A percentile compares a stretch with the other conserved stretches of the same genome.
These are phyloP conservation scores for Cephus cinctus DNA, from an alignment of 1,140 invertebrate genomes.

Conservation along the genomic window DNA sequence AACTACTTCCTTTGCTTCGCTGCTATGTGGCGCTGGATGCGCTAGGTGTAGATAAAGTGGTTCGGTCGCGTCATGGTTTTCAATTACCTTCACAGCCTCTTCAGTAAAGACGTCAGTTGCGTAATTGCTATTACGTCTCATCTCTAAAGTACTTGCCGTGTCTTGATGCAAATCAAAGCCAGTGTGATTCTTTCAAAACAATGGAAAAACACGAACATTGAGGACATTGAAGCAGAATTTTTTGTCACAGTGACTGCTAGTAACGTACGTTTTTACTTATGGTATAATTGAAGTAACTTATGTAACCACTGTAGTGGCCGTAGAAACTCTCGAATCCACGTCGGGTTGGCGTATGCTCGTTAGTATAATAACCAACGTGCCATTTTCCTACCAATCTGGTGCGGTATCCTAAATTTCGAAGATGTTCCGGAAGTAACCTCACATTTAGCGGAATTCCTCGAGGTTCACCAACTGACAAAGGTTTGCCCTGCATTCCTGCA, in stretches of 20 bases:
- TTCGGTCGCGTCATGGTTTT: constrained; percentile 47
- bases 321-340: constrained; percentile 66
- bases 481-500: constrained; percentile 65
- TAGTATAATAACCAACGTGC: constrained; percentile 46
- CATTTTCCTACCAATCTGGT: constrained; percentile 53
- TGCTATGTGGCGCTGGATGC: constrained; percentile 61
- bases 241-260: too few relatives aligned
- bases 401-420: constrained; percentile 44
- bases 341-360: constrained; percentile 56
- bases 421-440: constrained; percentile 60
- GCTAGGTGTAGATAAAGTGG: constrained; percentile 65
- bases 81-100: constrained; percentile 59
- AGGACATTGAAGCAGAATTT: too few relatives aligned
- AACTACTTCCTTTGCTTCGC: constrained; percentile 46
- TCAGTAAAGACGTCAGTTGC: constrained; percentile 62
- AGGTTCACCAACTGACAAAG: constrained; percentile 57
- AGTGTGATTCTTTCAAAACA: constrained; percentile 42
- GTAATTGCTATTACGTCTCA: constrained; percentile 55
- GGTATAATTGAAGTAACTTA: constrained; percentile 59
- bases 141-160: constrained; percentile 30
- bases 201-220: too few relatives aligned
- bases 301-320: constrained; percentile 66
- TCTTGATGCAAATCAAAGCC: constrained; percentile 58
- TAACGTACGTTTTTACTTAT: constrained; percentile 47
- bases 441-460: constrained; percentile 60